Evolutionary conservation across 2,113 vertebrate genomes (phyloP).

Genomic region (Leptobrachium leishanense): DNA sequence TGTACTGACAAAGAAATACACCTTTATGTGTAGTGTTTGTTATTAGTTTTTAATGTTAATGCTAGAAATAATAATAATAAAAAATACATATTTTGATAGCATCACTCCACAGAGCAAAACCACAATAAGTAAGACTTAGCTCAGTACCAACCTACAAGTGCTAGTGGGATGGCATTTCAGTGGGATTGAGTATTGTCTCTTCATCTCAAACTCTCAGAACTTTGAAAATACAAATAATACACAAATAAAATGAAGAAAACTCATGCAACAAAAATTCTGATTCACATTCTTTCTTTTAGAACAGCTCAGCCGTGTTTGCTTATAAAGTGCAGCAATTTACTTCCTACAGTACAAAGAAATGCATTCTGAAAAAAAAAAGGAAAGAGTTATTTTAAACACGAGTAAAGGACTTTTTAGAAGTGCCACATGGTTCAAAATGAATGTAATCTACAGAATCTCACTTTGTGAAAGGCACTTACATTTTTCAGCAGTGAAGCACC

Average conservation of each 20-base stretch:
- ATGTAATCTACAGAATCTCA: constrained; percentile 27
- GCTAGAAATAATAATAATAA: too few relatives aligned
- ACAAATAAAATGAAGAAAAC: neutral
- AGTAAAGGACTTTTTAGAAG: constrained; percentile 28
- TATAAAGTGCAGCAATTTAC: constrained; percentile 25
- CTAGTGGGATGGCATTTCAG: too few relatives aligned
- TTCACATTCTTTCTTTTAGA: neutral
- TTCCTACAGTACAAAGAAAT: constrained; percentile 15
- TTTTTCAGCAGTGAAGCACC: constrained; percentile 8
- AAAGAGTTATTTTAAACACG: constrained; percentile 20
- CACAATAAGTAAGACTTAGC: too few relatives aligned
- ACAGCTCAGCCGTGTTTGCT: neutral
- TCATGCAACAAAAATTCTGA: constrained; percentile 2
- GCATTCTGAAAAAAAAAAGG: constrained; percentile 24
- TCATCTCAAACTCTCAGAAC: neutral
- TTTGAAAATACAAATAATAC: neutral
- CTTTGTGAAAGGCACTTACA: constrained; percentile 29
- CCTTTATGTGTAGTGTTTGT: too few relatives aligned
- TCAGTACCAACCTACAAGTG: too few relatives aligned
- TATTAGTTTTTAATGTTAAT: too few relatives aligned
- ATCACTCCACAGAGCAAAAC: too few relatives aligned
- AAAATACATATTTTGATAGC: too few relatives aligned
- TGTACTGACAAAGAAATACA: too few relatives aligned
- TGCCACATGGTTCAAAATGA: constrained; percentile 14
- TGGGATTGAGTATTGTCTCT: too few relatives aligned